Evolutionary conservation across 1,140 invertebrate genomes (phyloP), one percentile per base, ranked within the genome.

Genomic region (Sycophaga agraensis): DNA sequence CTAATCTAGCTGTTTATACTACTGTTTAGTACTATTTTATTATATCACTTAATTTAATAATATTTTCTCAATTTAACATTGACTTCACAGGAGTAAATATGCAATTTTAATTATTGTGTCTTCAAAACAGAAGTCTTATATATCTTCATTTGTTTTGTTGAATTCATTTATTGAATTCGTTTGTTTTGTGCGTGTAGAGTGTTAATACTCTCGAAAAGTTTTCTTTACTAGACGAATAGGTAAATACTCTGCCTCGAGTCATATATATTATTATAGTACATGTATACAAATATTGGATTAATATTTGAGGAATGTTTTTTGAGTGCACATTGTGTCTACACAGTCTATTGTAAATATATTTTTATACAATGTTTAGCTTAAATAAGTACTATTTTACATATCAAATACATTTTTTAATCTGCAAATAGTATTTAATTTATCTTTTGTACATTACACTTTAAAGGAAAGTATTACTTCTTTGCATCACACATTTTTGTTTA

Each of bases 61-160:
- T 58, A 66, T 67, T 9, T 51, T 68, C 35, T 63, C 65, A 72
- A 72, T 72, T 67, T 59, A 66, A 73, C 74, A 77, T 77, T 77
- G 75, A 77, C 75, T 77, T 77, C 68, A 76, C 66, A 77, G 75
- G 75, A 77, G 75, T 73, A 68, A 59, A 72, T 74, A 71, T 61
- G 55, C 55, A 65, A 59, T 69, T 71, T 66, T 62, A n/a, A n/a
- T n/a, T 28, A 63, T 65, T 39, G 11, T 67, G 51, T 62, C 42
- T 60, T 39, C 65, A 67, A 59, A 56, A 45, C 59, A 66, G 57
- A 40, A 68, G 39, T 21, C 21, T 60, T 2, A 49, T n/a, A n/a
- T n/a, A n/a, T n/a, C n/a, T n/a, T n/a, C n/a, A n/a, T n/a, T n/a
- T n/a, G n/a, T n/a, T n/a, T n/a, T n/a, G n/a, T n/a, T n/a, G n/a